Percentiles rank a stretch among this genome's conserved stretches.
phyloP scores from a whole-genome alignment of 2,113 vertebrate genomes.

The Otus sunia region DNA sequence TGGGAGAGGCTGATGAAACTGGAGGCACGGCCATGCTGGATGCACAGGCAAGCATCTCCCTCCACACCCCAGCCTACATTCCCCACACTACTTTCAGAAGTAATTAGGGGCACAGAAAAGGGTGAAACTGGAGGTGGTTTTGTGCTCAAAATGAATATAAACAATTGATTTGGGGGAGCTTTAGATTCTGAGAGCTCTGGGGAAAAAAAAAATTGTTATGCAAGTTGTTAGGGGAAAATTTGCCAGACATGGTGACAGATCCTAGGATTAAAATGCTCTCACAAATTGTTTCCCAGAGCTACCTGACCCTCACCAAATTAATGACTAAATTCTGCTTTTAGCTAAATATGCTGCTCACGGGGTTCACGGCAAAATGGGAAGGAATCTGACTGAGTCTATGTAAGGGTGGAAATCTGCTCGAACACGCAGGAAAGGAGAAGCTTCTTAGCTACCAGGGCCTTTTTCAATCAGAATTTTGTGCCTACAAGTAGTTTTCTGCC shows the following conservation, averaged over 20 bases:
- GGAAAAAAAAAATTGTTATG: not conserved
- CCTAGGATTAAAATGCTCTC: not conserved
- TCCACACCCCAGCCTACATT: accelerated
- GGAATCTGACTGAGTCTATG: not conserved
- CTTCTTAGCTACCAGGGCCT: not conserved
- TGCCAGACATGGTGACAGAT: not conserved
- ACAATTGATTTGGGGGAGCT: not conserved
- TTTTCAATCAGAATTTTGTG: not conserved
- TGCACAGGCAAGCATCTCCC: accelerated
- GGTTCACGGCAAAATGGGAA: not conserved
- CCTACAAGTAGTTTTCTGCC: not conserved
- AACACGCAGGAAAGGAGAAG: not conserved
- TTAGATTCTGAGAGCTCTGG: not conserved
- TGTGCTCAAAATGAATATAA: not conserved
- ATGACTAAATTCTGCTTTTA: not conserved
- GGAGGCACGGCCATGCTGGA: not conserved
- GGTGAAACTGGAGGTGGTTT: not conserved
- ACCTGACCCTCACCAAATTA: not conserved
- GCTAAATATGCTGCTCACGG: not conserved
- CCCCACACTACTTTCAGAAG: not conserved
- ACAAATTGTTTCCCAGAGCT: not conserved
- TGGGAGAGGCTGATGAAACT: not conserved
- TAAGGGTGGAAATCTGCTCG: not conserved
- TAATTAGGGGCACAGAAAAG: not conserved
- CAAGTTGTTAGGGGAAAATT: not conserved